Evolutionary conservation across 2,888 invertebrate species (phyloP).

Genomic region (Lithophane leautieri): DNA sequence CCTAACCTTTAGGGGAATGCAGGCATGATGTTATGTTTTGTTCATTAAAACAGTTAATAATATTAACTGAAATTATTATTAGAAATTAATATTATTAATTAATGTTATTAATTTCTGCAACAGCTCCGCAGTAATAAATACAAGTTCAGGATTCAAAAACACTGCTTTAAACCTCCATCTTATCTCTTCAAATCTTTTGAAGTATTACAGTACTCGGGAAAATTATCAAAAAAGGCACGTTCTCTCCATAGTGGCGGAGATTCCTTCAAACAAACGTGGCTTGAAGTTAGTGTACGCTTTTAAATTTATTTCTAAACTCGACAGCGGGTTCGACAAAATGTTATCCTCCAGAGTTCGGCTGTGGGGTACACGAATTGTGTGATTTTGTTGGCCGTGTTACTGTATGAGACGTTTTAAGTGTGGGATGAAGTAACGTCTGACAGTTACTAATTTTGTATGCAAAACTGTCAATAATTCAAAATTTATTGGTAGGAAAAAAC

Average conservation of each 20-base stretch:
- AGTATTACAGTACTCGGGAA: constrained; percentile 10
- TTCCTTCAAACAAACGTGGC: constrained; percentile 78
- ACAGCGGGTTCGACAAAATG: constrained; percentile 77
- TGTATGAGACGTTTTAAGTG: too few relatives aligned
- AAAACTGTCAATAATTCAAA: too few relatives aligned
- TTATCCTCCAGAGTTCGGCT: constrained; percentile 68
- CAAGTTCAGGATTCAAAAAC: background rate
- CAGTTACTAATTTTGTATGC: too few relatives aligned
- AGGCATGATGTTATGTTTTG: too few relatives aligned
- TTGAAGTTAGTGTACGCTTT: constrained; percentile 77
- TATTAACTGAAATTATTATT: too few relatives aligned
- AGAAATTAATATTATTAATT: too few relatives aligned
- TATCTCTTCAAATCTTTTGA: background rate
- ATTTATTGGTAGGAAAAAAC: too few relatives aligned
- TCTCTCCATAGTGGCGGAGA: constrained; percentile 71
- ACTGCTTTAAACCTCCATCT: background rate
- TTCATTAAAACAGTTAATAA: too few relatives aligned
- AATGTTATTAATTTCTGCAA: too few relatives aligned
- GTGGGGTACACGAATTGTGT: constrained; percentile 57
- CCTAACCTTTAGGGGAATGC: too few relatives aligned
- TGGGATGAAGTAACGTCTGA: too few relatives aligned
- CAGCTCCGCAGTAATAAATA: too few relatives aligned
- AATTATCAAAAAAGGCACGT: constrained; percentile 74
- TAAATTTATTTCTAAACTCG: constrained; percentile 82
- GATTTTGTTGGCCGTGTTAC: background rate